Evolutionary conservation across 2,113 vertebrate species (phyloP), one percentile per base, ranked within the genome.

Genomic region (Otolemur garnettii): DNA sequence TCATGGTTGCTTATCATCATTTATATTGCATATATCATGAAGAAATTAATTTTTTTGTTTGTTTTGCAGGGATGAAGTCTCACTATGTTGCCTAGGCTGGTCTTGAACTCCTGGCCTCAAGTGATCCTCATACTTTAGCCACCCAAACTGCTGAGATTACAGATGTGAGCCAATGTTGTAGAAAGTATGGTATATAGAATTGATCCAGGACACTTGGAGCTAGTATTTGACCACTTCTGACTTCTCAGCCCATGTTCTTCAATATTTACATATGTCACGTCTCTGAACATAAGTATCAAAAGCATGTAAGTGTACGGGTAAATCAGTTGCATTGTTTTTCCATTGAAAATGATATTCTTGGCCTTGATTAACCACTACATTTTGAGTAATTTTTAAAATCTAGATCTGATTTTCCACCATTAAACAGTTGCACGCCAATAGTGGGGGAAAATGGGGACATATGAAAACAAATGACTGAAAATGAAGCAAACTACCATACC

Each of bases 381-480:
- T 86, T 68, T 68, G 59, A 86, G 53, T 19, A 8, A 24, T 71
- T 77, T 84, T 93, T 71, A 90, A 78, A 64, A 71, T 72, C 60
- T 66, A 72, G 9, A 53, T 35, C 22, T 24, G 66, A 59, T 68
- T 80, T 80, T 53, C 28, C 18, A 90, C 18, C 30, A 62, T 30
- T 79, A 86, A 82, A 50, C 9, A 50, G 45, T 50, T 50, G 45
- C 45, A 50, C 9, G 3, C 28, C 77, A 77, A 88, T 35, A 72
- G 8, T 50, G 45, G 45, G 45, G 45, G 7, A 10, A 50, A 50
- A 50, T 50, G 45, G 45, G 45, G 45, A 50, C 45, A 50, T 50
- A 50, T 50, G 45, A 50, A 50, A 85, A 60, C 11, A 35, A 17
- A 92, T 14, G 87, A 84, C 81, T 84, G 14, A 92, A 92, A 95